Conservation (phyloP, 1,140 invertebrate species). For the Drosophila nigrodunni region DNA sequence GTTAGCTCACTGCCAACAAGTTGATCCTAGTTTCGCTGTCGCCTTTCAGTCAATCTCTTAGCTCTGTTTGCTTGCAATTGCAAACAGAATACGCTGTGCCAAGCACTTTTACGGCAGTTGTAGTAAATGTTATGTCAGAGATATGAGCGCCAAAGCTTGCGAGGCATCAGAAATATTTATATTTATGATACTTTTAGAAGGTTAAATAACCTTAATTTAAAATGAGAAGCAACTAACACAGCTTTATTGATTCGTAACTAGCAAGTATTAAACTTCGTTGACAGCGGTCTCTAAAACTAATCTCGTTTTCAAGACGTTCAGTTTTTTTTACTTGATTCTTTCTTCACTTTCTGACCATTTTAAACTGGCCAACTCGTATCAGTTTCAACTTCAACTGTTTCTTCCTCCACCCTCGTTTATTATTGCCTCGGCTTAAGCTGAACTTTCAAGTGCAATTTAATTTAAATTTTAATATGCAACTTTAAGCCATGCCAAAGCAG, state of each 20-base stretch:
- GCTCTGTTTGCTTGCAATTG: slow-evolving; percentile 9
- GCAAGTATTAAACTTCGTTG: no score
- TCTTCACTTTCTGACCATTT: no score
- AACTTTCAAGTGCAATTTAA: slow-evolving; percentile 33
- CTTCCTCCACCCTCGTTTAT: neutral
- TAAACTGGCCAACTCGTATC: neutral
- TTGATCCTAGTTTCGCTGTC: slow-evolving; percentile 8
- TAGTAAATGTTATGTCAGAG: slow-evolving; percentile 10
- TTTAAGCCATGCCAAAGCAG: slow-evolving; percentile 12
- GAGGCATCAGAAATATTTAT: neutral
- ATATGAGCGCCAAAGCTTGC: neutral
- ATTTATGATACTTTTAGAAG: no score
- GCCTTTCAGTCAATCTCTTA: neutral
- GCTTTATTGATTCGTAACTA: no score
- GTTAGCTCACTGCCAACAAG: slow-evolving; percentile 50
- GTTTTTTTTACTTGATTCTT: no score
- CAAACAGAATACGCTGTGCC: slow-evolving; percentile 28
- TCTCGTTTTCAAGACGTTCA: no score
- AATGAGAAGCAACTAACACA: no score
- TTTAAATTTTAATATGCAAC: slow-evolving; percentile 35
- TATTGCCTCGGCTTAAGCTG: slow-evolving; percentile 5
- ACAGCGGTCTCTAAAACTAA: no score
- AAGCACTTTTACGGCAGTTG: slow-evolving; percentile 29
- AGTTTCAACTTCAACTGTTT: neutral
- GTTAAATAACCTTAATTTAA: no score